Evolutionary conservation across 2,888 invertebrate genomes (phyloP).

Genomic region (Eupithecia vulgata): DNA sequence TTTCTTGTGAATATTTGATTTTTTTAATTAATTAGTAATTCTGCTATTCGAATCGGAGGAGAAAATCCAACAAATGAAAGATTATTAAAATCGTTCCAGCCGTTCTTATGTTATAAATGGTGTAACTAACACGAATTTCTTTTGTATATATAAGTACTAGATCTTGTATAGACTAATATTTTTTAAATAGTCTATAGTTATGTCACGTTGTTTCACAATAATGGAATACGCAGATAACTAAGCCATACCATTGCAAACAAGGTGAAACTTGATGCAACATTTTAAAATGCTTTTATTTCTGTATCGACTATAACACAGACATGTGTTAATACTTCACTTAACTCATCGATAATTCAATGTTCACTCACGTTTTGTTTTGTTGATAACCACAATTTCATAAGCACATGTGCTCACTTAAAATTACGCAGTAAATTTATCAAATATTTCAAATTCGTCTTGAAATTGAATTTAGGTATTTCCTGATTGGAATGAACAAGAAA

Average conservation of each 20-base stretch:
- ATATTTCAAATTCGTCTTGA: neutral
- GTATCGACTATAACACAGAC: constrained; percentile 53
- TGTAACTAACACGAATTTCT: too few relatives aligned
- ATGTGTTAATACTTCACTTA: constrained; percentile 55
- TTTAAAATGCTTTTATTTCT: constrained; percentile 69
- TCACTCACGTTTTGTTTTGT: constrained; percentile 6
- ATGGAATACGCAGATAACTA: constrained; percentile 81
- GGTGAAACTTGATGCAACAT: constrained; percentile 34
- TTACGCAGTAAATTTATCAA: neutral
- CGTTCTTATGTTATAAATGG: too few relatives aligned
- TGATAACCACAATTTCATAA: neutral
- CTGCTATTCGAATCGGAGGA: too few relatives aligned
- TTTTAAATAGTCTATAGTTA: neutral
- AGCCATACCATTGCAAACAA: constrained; percentile 68
- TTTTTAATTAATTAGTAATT: too few relatives aligned
- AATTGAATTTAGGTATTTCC: constrained; percentile 41
- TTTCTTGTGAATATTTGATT: too few relatives aligned
- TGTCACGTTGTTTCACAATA: constrained; percentile 46
- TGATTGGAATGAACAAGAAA: constrained; percentile 54
- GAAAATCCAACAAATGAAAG: too few relatives aligned
- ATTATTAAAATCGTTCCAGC: too few relatives aligned
- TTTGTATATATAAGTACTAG: too few relatives aligned
- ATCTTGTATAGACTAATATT: neutral
- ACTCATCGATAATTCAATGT: constrained; percentile 23
- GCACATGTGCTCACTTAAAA: neutral